Percentiles rank a stretch among this genome's conserved stretches.
Evolutionary conservation across 2,113 vertebrate species (phyloP).

Genomic region (Terrapene triunguis): DNA sequence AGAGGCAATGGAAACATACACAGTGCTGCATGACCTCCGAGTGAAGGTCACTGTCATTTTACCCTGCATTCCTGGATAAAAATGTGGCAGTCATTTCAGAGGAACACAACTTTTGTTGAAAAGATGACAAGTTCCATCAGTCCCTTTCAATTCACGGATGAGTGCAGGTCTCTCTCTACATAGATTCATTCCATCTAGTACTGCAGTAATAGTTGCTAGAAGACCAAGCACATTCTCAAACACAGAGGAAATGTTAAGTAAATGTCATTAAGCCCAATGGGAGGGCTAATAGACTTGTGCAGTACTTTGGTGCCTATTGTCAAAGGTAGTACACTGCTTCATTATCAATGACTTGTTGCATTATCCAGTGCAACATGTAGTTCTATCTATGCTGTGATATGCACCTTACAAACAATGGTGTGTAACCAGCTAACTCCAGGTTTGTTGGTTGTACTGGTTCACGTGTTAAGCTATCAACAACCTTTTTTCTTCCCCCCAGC

Average conservation of each 20-base stretch:
- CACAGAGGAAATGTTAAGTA: background rate
- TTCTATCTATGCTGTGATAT: background rate
- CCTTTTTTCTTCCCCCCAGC: background rate
- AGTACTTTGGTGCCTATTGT: fast-evolving
- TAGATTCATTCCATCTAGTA: fast-evolving
- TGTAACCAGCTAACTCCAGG: background rate
- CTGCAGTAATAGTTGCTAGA: background rate
- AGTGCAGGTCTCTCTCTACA: background rate
- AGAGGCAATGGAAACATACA: background rate
- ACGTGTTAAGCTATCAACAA: background rate
- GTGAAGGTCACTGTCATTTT: background rate
- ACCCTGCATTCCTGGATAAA: background rate
- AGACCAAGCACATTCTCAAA: background rate
- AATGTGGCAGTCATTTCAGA: background rate
- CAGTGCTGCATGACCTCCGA: background rate
- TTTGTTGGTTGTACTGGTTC: background rate
- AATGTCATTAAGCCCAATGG: background rate
- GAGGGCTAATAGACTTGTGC: background rate
- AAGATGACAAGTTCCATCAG: background rate
- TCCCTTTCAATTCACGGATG: background rate
- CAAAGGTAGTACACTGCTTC: background rate
- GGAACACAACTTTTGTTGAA: background rate
- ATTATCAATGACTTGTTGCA: background rate
- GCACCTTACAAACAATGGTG: background rate
- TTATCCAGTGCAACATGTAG: background rate